Conservation (phyloP, 2,797 vertebrate species). For the Loriculus beryllinus region DNA sequence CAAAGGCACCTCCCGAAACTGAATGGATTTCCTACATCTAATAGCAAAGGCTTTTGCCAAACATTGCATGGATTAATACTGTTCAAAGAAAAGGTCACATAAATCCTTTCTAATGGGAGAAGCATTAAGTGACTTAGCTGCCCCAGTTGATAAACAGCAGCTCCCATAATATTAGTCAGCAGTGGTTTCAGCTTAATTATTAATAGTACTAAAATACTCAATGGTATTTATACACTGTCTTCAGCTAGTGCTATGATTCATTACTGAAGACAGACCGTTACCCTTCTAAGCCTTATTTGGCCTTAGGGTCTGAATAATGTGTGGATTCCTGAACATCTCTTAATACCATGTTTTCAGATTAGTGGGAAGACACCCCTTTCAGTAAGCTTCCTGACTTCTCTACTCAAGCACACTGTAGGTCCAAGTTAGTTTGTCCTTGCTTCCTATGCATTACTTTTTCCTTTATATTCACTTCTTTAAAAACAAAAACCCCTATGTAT, state of each 20-base stretch:
- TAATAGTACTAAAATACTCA: neutral
- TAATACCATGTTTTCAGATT: neutral
- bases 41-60: neutral
- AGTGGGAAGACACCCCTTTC: neutral
- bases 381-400: neutral
- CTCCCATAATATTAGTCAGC: neutral
- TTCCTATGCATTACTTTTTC: neutral
- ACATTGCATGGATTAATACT: neutral
- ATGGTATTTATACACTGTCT: neutral
- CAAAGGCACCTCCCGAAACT: neutral
- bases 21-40: neutral
- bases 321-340: neutral
- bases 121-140: constrained; percentile 26
- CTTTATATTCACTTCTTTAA: neutral
- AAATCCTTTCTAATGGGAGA: constrained; percentile 29
- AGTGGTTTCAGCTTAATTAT: neutral
- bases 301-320: neutral
- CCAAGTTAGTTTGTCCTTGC: rapidly evolving
- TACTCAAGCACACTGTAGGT: neutral
- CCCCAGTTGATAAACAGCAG: neutral
- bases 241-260: neutral
- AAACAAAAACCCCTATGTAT: neutral
- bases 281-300: neutral
- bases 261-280: neutral
- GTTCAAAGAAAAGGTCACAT: constrained; percentile 10